Evolutionary conservation across 1,140 invertebrate genomes (phyloP), one percentile per base, ranked within the genome.

Genomic region (Macrosteles quadrilineatus): DNA sequence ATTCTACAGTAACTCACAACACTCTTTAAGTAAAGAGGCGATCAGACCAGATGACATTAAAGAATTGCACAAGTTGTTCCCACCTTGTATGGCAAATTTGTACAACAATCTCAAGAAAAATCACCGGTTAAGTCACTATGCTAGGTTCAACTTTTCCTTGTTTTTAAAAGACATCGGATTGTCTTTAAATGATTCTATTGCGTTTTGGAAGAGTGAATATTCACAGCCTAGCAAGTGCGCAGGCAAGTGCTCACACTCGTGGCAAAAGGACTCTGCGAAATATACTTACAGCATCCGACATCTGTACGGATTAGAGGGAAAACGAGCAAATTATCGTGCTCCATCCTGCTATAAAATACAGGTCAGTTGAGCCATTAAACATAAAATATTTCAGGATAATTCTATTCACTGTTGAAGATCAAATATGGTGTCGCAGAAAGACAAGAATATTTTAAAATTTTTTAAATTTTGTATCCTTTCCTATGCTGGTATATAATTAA

Each of bases 101-200:
- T 57, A 68, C 30, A 30, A 19, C 36, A 68, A 30, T 23, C 29
- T 68, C 21, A 68, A 23, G 47, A 32, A 14, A 1, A 53, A 57
- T 2, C 66, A 68, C 53, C 21, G 66, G 3, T 30, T 68, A 12
- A 32, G 47, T 23, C 66, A 68, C 31, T 11, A 53, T 29, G 45
- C 66, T 9, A 14, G 66, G 4, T 68, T 68, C 30, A 19, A 68
- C 31, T 55, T 55, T 27, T 55, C 47, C 29, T 32, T 68, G 31
- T 68, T 47, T 55, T 30, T 68, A n/a, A 68, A 68, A 40, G 66
- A 68, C 27, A 68, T 68, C 12, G 66, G 66, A n/a, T 55, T 68
- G 66, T 27, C 66, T n/a, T 25, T 68, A 17, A 55, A 32, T 17
- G 66, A 68, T 30, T 68, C 66, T 29, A 55, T 68, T 12, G 17